These are phyloP conservation scores for Orycteropus afer DNA, from an alignment of 2,113 vertebrate species.

Conservation along the genomic window DNA sequence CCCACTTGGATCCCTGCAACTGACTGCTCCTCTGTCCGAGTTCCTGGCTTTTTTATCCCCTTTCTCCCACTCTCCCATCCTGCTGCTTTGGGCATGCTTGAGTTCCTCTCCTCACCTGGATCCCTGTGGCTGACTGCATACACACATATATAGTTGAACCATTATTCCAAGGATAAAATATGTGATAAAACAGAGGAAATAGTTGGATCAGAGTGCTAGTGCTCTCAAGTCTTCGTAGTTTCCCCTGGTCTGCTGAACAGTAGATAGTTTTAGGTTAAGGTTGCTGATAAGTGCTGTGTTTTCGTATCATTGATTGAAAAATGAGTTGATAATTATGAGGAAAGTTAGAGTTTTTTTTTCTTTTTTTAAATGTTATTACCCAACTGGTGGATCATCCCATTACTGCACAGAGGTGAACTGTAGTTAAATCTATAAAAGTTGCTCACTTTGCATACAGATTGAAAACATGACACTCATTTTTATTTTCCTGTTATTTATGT, in stretches of 20 bases:
- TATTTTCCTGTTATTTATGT: slow-evolving; percentile 14
- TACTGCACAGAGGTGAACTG: neutral
- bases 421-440: neutral
- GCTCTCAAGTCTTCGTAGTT: neutral
- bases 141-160: neutral
- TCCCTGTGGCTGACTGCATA: too few species aligned
- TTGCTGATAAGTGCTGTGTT: neutral
- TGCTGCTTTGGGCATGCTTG: too few species aligned
- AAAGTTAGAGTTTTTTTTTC: neutral
- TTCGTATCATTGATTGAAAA: neutral
- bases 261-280: neutral
- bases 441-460: neutral
- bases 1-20: too few species aligned
- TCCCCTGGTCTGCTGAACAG: neutral
- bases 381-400: neutral
- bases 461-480: neutral
- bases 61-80: too few species aligned
- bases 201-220: neutral
- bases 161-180: neutral
- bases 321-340: neutral
- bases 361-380: neutral
- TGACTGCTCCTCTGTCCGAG: too few species aligned
- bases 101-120: too few species aligned
- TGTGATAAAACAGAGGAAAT: neutral
- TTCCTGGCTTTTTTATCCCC: too few species aligned